Conservation (phyloP, 37 sponge, comb jelly and placozoan species). For the Hexactinellida sp. region DNA sequence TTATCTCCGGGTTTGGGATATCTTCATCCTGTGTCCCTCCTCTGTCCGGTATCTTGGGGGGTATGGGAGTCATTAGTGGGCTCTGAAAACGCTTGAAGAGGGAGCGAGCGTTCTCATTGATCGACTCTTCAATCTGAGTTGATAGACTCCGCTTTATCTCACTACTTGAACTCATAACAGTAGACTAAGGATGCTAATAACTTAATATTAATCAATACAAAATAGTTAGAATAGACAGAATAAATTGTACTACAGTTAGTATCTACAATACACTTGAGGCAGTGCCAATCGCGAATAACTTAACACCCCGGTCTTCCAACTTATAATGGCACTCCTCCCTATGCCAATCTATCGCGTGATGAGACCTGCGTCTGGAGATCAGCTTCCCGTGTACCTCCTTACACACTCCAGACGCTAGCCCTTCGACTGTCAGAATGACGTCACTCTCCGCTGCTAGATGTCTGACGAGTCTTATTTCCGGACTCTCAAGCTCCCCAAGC, state of each 20-base stretch:
- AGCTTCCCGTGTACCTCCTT: conserved; percentile 1
- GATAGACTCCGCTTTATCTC: background rate
- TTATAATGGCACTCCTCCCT: background rate
- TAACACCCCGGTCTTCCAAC: background rate
- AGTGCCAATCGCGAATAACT: background rate
- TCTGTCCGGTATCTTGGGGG: background rate
- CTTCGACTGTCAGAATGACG: background rate
- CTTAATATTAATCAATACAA: background rate
- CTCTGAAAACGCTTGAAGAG: conserved; percentile 3
- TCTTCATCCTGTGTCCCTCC: background rate
- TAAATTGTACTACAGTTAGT: background rate
- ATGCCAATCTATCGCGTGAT: background rate
- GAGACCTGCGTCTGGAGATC: background rate
- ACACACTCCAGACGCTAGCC: background rate
- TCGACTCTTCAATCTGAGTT: background rate
- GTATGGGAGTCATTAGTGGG: background rate
- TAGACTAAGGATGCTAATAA: no score
- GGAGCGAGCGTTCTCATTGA: background rate
- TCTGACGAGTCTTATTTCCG: background rate
- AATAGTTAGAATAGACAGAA: background rate
- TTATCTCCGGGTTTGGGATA: background rate
- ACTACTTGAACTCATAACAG: background rate
- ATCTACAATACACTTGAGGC: background rate
- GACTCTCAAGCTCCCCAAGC: background rate
- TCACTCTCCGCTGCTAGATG: background rate